These are phyloP conservation scores for Halictus rubicundus DNA, from an alignment of 1,140 invertebrate genomes.

Conservation along the genomic window DNA sequence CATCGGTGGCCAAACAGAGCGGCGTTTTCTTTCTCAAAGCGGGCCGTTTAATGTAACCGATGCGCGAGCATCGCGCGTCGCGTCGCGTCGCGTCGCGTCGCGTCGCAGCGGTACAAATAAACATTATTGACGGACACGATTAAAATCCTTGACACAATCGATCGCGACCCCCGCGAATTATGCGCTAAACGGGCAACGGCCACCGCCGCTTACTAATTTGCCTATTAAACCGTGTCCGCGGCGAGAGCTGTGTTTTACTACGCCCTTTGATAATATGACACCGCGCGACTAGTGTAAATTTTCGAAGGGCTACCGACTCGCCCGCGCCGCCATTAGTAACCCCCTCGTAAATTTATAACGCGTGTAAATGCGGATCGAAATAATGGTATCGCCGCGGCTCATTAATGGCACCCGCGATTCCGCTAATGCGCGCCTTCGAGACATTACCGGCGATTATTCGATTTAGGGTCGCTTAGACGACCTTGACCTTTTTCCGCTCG, in stretches of 20 bases:
- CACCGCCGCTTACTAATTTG: conserved; percentile 19
- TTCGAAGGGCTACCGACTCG: conserved; percentile 9
- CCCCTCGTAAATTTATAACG: conserved; percentile 34
- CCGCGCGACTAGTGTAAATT: conserved; percentile 11
- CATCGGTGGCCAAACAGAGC: not conserved
- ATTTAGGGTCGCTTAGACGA: too few relatives aligned
- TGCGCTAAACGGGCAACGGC: not conserved
- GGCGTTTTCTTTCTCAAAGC: not conserved
- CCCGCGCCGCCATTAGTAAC: conserved; percentile 10
- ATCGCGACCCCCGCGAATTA: not conserved
- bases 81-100: too few relatives aligned
- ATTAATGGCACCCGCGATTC: conserved; percentile 30
- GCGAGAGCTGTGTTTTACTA: conserved; percentile 1
- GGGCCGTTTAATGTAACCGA: not conserved
- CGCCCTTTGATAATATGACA: conserved; percentile 6
- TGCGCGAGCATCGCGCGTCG: not conserved
- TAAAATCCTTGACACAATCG: conserved; percentile 17
- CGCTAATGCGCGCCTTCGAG: too few relatives aligned
- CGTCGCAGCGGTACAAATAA: not conserved
- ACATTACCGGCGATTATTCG: too few relatives aligned
- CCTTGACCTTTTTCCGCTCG: too few relatives aligned
- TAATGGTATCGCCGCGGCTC: conserved; percentile 37
- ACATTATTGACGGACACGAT: conserved; percentile 5
- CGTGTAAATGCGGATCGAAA: conserved; percentile 28
- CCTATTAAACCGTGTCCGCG: conserved; percentile 7